A percentile compares a stretch with the other conserved stretches of the same genome.
These are phyloP conservation scores for Drosophila anomalata DNA, from an alignment of 2,888 invertebrate species.

Conservation along the genomic window DNA sequence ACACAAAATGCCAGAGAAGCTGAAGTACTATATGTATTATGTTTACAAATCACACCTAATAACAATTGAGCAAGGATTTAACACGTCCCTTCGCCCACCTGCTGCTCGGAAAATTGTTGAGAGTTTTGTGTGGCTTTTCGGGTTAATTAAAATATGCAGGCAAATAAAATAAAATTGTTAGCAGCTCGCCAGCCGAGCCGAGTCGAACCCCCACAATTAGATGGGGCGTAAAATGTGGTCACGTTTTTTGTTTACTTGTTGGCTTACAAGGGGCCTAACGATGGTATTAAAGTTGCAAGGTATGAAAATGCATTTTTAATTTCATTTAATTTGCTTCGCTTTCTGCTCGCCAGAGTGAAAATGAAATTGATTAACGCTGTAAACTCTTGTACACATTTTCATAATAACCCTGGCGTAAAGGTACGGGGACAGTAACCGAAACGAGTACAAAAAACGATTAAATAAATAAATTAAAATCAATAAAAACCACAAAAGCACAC, in stretches of 20 bases:
- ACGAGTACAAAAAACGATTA: constrained; percentile 44
- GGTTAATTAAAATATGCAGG: constrained; percentile 72
- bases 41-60: constrained; percentile 79
- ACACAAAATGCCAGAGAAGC: constrained; percentile 2
- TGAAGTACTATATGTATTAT: constrained; percentile 33
- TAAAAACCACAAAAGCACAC: constrained; percentile 66
- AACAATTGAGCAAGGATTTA: constrained; percentile 67
- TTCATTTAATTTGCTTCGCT: constrained; percentile 63
- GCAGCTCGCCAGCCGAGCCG: constrained; percentile 9
- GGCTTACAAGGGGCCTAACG: constrained; percentile 48
- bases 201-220: constrained; percentile 52
- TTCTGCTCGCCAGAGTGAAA: constrained; percentile 51
- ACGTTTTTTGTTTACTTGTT: constrained; percentile 38
- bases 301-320: constrained; percentile 71
- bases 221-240: constrained; percentile 71
- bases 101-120: constrained; percentile 34
- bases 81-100: constrained; percentile 21
- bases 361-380: constrained; percentile 73
- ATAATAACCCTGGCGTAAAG: constrained; percentile 29
- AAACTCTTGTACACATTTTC: constrained; percentile 33
- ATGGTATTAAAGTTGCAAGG: constrained; percentile 24
- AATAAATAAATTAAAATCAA: constrained; percentile 79
- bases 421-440: constrained; percentile 17
- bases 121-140: constrained; percentile 69
- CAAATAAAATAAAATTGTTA: constrained; percentile 59